phyloP scores from a whole-genome alignment of 2,113 vertebrate species.

The Holacanthus passer region DNA sequence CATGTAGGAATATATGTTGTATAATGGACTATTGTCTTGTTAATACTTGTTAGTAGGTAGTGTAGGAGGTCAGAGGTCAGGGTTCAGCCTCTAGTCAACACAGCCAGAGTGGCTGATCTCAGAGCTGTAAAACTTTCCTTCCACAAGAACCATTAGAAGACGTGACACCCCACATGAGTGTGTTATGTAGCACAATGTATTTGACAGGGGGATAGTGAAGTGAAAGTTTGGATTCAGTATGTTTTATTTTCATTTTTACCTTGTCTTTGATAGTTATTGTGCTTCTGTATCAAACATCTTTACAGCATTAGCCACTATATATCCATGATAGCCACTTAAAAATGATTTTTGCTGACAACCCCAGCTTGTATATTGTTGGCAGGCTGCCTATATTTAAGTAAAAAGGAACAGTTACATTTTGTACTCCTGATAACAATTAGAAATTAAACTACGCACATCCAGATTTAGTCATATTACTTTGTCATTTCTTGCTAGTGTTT shows the following conservation, averaged over 20 bases:
- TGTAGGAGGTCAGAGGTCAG: slow-evolving; percentile 74
- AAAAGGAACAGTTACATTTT: neutral
- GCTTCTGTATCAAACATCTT: neutral
- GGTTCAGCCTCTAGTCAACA: slow-evolving; percentile 47
- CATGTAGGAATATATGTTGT: slow-evolving; percentile 3
- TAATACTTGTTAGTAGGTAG: too few relatives aligned
- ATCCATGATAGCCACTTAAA: neutral
- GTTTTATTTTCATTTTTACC: neutral
- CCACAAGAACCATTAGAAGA: slow-evolving; percentile 3
- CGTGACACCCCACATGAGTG: slow-evolving; percentile 17
- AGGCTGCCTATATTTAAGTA: neutral
- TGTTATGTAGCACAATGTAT: neutral
- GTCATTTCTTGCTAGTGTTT: neutral
- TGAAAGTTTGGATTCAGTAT: slow-evolving; percentile 1
- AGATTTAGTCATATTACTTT: neutral
- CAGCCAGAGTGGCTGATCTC: slow-evolving; percentile 30
- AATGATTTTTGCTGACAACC: neutral
- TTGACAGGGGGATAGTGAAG: neutral
- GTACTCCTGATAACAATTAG: neutral
- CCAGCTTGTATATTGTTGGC: neutral
- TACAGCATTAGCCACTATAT: neutral
- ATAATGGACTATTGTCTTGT: slow-evolving; percentile 1
- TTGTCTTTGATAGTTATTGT: neutral
- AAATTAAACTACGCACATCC: neutral
- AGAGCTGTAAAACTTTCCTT: slow-evolving; percentile 44